These are phyloP conservation scores for Penaeus indicus DNA, from an alignment of 1,140 invertebrate genomes.

Conservation along the genomic window DNA sequence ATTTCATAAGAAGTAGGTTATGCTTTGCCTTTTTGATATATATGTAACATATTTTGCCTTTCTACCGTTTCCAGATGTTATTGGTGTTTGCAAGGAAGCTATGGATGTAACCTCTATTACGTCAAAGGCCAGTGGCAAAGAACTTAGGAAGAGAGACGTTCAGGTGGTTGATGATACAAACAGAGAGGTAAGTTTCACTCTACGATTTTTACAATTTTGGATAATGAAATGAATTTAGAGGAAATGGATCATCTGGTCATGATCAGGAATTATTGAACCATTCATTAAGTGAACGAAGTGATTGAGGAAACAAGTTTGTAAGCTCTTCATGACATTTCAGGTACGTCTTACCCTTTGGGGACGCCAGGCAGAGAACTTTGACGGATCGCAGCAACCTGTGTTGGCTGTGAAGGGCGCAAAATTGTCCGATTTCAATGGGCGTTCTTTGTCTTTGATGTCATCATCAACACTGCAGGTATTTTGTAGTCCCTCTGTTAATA, in stretches of 20 bases:
- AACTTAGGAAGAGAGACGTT: slow-evolving; percentile 92
- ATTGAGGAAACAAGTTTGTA: too few species aligned
- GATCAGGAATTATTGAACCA: too few species aligned
- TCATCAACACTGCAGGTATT: slow-evolving; percentile 70
- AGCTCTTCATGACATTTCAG: slow-evolving; percentile 67
- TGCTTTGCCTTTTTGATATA: neutral
- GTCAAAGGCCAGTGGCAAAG: slow-evolving; percentile 81
- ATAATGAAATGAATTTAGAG: slow-evolving; percentile 64
- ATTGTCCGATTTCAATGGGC: slow-evolving; percentile 83
- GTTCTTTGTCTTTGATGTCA: slow-evolving; percentile 75
- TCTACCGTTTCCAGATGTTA: slow-evolving; percentile 77
- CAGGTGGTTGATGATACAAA: slow-evolving; percentile 88
- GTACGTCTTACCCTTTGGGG: slow-evolving; percentile 79
- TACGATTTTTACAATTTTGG: neutral
- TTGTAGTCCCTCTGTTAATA: neutral
- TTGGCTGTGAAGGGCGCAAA: slow-evolving; percentile 85
- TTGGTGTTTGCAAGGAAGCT: slow-evolving; percentile 87
- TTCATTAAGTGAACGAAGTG: too few species aligned
- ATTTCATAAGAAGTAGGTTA: neutral
- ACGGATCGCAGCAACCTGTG: slow-evolving; percentile 81
- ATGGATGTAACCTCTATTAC: slow-evolving; percentile 82
- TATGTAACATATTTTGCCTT: neutral
- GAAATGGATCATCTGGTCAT: neutral
- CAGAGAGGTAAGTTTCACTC: slow-evolving; percentile 76
- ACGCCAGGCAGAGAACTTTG: slow-evolving; percentile 83